Evolutionary conservation across 2,888 invertebrate species (phyloP).

Genomic region (Apamea monoglypha): DNA sequence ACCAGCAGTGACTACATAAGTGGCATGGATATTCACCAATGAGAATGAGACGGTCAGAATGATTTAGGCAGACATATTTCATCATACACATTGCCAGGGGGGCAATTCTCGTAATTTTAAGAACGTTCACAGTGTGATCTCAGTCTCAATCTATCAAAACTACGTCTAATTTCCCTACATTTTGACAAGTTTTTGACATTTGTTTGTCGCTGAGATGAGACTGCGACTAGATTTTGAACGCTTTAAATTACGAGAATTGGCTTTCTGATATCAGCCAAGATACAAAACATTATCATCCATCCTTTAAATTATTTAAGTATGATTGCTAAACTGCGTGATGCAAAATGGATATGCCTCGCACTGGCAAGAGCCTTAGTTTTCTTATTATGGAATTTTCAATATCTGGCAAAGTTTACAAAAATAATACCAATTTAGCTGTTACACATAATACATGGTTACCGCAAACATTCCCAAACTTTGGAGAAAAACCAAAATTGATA

Average conservation of each 20-base stretch:
- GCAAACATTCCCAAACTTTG: background rate
- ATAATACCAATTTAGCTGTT: background rate
- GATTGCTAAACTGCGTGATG: slow-evolving; percentile 20
- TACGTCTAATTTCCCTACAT: too few species aligned
- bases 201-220: too few species aligned
- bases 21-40: background rate
- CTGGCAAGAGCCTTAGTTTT: slow-evolving; percentile 2
- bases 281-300: slow-evolving; percentile 49
- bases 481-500: background rate
- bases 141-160: too few species aligned
- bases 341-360: background rate
- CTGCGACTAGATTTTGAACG: too few species aligned
- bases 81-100: too few species aligned
- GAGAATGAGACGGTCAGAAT: background rate
- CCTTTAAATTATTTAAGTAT: slow-evolving; percentile 33
- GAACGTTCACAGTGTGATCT: too few species aligned
- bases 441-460: background rate
- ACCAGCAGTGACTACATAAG: slow-evolving; percentile 5
- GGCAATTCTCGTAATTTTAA: too few species aligned
- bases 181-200: too few species aligned
- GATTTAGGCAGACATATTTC: background rate
- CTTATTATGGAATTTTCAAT: background rate
- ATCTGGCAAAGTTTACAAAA: background rate
- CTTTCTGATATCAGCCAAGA: slow-evolving; percentile 50
- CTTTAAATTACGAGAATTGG: too few species aligned